Base-by-base conservation (phyloP, 2,113 vertebrate species). In the Lepus timidus region DNA sequence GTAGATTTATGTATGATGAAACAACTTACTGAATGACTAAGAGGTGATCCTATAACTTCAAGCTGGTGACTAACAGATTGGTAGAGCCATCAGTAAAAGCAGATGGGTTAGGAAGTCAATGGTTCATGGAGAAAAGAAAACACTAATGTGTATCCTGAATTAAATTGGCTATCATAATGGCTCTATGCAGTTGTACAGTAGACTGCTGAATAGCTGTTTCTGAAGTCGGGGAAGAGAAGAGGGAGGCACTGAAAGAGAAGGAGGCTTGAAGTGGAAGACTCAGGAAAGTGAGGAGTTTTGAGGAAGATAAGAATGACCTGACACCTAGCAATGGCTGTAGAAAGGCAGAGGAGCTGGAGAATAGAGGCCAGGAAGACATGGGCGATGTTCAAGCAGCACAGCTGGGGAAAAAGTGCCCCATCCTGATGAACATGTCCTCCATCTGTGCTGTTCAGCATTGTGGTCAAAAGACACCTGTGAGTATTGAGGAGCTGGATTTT, bases 251-350 rank as follows among this genome's bases (percentile, higher is more conserved):
- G 29, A 73, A n/a, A 20, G 31, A 4, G 22, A 52, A 75, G 23
- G 33, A 73, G 3, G 12, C 1, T 13, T n/a, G 11, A 33, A 49
- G 4, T 29, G 25, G 29, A 49, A 58, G 20, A 70, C 12, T 33
- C 25, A 12, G 39, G 7, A 25, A 71, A 20, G 3, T 22, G 17
- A 4, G 6, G 14, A 31, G 23, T 27, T 44, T 11, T 14, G 23
- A 64, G 22, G 71, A 82, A 23, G 3, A 17, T 19, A 11, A 62
- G 20, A 64, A 11, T 1, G 6, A 33, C 29, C 20, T 27, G 61
- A 1, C 3, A 49, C 23, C 52, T 0, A 6, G 6, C 10, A 12
- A 11, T 64, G 44, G 44, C 22, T 22, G 0, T 25, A 0, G 6
- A 22, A 71, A 31, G 62, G 9, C 31, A 22, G 29, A 58, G 19